phyloP scores from a whole-genome alignment of 2,888 invertebrate genomes.

The Miltochrista miniata region DNA sequence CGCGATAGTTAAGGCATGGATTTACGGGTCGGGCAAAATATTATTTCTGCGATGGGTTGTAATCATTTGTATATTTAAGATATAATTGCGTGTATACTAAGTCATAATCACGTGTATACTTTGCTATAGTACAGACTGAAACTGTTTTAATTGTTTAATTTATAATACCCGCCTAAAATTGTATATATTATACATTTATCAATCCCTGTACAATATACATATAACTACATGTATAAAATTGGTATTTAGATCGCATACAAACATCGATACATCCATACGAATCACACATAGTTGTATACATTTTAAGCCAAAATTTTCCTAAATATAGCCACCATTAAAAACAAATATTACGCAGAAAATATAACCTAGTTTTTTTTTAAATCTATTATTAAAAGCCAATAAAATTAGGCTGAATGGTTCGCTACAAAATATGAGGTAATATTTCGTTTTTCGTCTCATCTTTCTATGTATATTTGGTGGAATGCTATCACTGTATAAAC shows the following conservation, averaged over 20 bases:
- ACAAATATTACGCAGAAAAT: constrained; percentile 34
- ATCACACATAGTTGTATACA: constrained; percentile 30
- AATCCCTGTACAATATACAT: constrained; percentile 58
- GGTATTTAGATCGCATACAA: constrained; percentile 45
- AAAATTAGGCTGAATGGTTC: constrained; percentile 55
- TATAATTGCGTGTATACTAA: no score
- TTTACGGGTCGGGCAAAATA: not conserved
- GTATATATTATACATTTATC: constrained; percentile 35
- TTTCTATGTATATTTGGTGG: constrained; percentile 48
- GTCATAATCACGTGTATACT: no score
- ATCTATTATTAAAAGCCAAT: constrained; percentile 50
- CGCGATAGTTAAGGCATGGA: not conserved
- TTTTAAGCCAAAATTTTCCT: constrained; percentile 40
- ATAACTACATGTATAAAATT: constrained; percentile 51
- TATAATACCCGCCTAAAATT: no score
- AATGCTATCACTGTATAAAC: constrained; percentile 43
- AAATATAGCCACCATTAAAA: constrained; percentile 43
- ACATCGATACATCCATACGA: constrained; percentile 34
- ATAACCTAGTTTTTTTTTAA: constrained; percentile 40
- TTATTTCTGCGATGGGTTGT: not conserved
- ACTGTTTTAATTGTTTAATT: no score
- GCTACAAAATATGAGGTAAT: constrained; percentile 80
- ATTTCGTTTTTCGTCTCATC: constrained; percentile 42
- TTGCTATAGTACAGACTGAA: no score
- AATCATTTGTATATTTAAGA: no score